Conservation (phyloP, 2,888 invertebrate genomes). For the Cordilura impudica region DNA sequence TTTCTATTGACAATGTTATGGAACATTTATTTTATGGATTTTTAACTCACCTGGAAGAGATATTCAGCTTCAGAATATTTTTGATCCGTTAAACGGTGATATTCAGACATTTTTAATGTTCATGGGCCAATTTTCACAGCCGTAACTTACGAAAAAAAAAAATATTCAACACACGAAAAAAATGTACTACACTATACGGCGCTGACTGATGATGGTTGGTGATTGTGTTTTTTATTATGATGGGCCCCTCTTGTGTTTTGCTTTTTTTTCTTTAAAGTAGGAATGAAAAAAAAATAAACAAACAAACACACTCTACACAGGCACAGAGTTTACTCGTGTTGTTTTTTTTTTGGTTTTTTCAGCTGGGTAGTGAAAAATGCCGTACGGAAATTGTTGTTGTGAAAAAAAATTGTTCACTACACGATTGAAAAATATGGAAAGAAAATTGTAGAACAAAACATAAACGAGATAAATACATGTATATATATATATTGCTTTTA, state of each 20-base stretch:
- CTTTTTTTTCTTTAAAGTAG: neutral
- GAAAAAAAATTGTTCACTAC: conserved; percentile 47
- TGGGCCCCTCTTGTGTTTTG: conserved; percentile 19
- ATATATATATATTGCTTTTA: conserved; percentile 23
- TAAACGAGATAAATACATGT: conserved; percentile 22
- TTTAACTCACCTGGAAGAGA: conserved; percentile 64
- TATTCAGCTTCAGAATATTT: conserved; percentile 66
- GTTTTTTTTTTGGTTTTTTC: conserved; percentile 42
- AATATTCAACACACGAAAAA: conserved; percentile 36
- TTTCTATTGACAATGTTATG: neutral
- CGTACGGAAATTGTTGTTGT: conserved; percentile 48
- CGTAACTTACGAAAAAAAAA: conserved; percentile 17
- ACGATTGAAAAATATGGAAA: conserved; percentile 40
- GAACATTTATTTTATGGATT: neutral
- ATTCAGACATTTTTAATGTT: conserved; percentile 62
- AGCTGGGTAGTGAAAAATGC: conserved; percentile 53
- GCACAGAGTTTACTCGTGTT: conserved; percentile 1
- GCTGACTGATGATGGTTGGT: conserved; percentile 19
- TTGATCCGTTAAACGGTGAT: conserved; percentile 65
- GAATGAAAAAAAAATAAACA: conserved; percentile 35
- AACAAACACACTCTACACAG: conserved; percentile 42
- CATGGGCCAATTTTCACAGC: conserved; percentile 38
- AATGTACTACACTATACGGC: conserved; percentile 35
- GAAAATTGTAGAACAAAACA: conserved; percentile 44
- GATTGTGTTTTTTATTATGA: conserved; percentile 28